Base-by-base conservation (phyloP, 2,888 invertebrate species). In the Lasioglossum zephyrum region DNA sequence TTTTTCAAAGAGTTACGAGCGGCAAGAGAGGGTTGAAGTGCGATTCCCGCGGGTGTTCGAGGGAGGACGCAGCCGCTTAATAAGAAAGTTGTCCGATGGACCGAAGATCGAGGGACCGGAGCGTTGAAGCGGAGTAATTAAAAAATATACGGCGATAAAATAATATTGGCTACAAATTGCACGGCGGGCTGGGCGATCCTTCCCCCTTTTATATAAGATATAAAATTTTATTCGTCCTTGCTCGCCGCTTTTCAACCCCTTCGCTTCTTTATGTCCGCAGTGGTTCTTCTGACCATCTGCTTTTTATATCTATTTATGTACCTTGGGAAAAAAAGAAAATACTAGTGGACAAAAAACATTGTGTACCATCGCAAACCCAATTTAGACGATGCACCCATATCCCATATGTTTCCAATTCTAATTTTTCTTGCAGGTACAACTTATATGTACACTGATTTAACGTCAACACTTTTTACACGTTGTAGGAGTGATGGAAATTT, bases 161-260 rank as follows among this genome's bases (percentile, higher is more conserved):
- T 93, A 93, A 94, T 94, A 94, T 94, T 93, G 94, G 94, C 93
- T 93, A 94, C 93, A 94, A 94, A 94, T 94, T 93, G 92, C 92
- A 92, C 91, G 91, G 90, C 86, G 88, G 88, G 87, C 66, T 78
- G 84, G 77, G 83, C 87, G 89, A 90, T 91, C 91, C 90, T 89
- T 88, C 84, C 79, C 85, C 86, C 85, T 92, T 90, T 92, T 92
- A 91, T 92, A 91, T 89, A 92, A 91, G 89, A 91, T 87, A 91
- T 92, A 92, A 93, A 92, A 92, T 93, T 93, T 90, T 91, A 91
- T 82, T 88, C 83, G 44, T 77, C 72, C 82, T 53, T 76, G 60
- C 73, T 66, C 73, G 39, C n/a, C 70, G 70, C 49, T 79, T 81
- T 81, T 80, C n/a, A 77, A 76, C 74, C 74, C 81, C 77, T 81